These are phyloP conservation scores for Tribolium madens DNA, from an alignment of 1,140 invertebrate species.

Conservation along the genomic window DNA sequence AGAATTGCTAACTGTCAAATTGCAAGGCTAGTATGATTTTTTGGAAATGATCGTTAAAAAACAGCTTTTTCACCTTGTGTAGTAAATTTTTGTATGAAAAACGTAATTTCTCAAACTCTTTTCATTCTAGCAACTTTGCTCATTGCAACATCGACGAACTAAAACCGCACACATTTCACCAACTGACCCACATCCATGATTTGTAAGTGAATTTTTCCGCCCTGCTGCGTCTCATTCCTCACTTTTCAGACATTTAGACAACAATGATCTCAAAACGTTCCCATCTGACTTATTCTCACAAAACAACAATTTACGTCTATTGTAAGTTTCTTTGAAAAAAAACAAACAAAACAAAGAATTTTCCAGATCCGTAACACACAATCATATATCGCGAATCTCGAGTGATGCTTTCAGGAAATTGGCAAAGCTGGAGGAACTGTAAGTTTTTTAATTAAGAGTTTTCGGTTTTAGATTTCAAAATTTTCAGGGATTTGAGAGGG, in stretches of 20 bases:
- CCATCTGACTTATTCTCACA: slow-evolving; percentile 21
- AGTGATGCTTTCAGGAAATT: slow-evolving; percentile 31
- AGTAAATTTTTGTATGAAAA: no score
- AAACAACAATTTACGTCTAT: slow-evolving; percentile 3
- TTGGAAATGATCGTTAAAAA: no score
- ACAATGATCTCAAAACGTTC: slow-evolving; percentile 40
- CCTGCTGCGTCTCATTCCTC: background rate
- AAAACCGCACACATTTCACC: slow-evolving; percentile 1
- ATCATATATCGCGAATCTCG: slow-evolving; percentile 34
- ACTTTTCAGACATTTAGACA: slow-evolving; percentile 47
- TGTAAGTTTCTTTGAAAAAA: slow-evolving; percentile 38
- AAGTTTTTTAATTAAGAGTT: slow-evolving; percentile 32
- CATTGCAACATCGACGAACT: slow-evolving; percentile 16
- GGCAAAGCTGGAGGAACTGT: slow-evolving; percentile 34
- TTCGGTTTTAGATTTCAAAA: background rate
- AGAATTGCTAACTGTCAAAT: no score
- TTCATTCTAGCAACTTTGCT: slow-evolving; percentile 14
- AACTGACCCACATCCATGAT: background rate
- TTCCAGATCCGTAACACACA: slow-evolving; percentile 46
- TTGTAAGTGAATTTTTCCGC: slow-evolving; percentile 13
- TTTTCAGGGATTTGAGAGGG: slow-evolving; percentile 41
- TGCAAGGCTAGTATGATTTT: no score
- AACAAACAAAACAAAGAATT: background rate
- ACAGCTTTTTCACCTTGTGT: no score
- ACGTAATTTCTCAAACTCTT: background rate